Evolutionary conservation across 37 sponge, comb jelly and placozoan species (phyloP).

Genomic region (Eunapius fragilis): DNA sequence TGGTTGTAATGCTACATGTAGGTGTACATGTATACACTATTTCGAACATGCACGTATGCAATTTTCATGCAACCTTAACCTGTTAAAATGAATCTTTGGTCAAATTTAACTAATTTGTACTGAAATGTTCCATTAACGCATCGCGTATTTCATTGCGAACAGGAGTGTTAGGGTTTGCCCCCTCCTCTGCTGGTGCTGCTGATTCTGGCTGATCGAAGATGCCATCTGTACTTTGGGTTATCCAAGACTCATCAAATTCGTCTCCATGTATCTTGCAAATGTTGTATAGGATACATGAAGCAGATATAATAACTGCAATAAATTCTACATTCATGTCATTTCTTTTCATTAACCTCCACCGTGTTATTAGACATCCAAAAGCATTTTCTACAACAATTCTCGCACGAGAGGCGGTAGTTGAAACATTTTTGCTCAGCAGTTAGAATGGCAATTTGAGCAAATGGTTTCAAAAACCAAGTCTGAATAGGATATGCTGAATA

Average conservation of each 20-base stretch:
- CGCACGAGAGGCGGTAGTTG: neutral
- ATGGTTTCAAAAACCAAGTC: slow-evolving; percentile 33
- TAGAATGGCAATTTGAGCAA: slow-evolving; percentile 3
- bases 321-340: slow-evolving; percentile 15
- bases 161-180: neutral
- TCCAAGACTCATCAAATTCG: neutral
- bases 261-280: neutral
- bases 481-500: slow-evolving; percentile 46
- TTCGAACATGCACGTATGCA: neutral
- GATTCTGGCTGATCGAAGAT: neutral
- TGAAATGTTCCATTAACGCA: too few relatives aligned
- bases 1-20: neutral
- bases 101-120: too few relatives aligned
- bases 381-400: slow-evolving; percentile 50
- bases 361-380: slow-evolving; percentile 41
- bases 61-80: neutral
- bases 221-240: neutral
- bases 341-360: slow-evolving; percentile 44
- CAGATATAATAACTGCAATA: neutral
- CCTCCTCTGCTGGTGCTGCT: neutral
- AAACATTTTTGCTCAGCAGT: neutral
- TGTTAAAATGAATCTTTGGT: neutral
- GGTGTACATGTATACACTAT: neutral
- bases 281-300: neutral
- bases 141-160: neutral